Evolutionary conservation across 2,113 vertebrate genomes (phyloP), one percentile per base, ranked within the genome.

Genomic region (Psittacara wagleri): DNA sequence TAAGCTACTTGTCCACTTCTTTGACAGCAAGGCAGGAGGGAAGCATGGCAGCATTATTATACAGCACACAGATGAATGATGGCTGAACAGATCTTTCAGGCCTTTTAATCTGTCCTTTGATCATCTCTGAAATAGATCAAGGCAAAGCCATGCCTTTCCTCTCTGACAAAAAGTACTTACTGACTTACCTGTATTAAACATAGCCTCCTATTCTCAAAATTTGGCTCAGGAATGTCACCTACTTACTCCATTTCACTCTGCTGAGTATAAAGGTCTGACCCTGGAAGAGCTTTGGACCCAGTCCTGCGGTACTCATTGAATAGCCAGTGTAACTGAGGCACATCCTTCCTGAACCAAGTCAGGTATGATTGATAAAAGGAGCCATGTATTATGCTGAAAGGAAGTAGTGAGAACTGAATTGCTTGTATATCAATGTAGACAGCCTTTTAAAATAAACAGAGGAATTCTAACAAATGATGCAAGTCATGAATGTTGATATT

Each of bases 51-150:
- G 68, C 64, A 11, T 48, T 81, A 51, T 63, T 77, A 46, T 4
- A 55, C 73, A 84, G 74, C 72, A 81, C 64, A 59, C 43, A 41
- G 76, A 15, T 68, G 68, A 85, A 72, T n/a, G 55, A 44, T 11
- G 76, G 88, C 80, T 92, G 80, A 91, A 29, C 69, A 66, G 83
- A 93, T 80, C 80, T 82, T 54, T 66, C 1, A 5, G 66, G 44
- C 23, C 19, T 33, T 96, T 94, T 75, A 94, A 87, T 95, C 83
- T 84, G 48, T 25, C n/a, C 72, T 96, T 86, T 96, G 88, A 94
- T 96, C 76, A 44, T 46, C 74, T 43, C 92, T 89, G 80, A 84
- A 94, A 86, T 16, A 93, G 90, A 95, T 95, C 83, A 95, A 96
- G 94, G 92, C 46, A 61, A 57, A 93, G 12, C 57, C 54, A 64